Percentiles rank a stretch among this genome's conserved stretches.
phyloP scores from a whole-genome alignment of 2,797 vertebrate genomes.

The Eutrigla gurnardus region DNA sequence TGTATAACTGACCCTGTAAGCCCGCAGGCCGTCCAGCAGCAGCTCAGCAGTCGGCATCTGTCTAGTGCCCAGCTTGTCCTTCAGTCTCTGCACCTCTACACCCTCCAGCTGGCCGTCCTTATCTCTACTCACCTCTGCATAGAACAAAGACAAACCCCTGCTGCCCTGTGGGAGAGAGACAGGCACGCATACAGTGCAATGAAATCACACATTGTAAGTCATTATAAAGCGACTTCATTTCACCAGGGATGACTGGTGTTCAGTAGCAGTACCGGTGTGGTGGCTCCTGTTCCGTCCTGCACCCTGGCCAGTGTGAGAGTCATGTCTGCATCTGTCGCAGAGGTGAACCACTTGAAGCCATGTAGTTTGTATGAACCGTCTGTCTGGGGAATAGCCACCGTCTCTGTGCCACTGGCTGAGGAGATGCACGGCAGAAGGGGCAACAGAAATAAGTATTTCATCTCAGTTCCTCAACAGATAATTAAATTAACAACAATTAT shows the following conservation, averaged over 20 bases:
- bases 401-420: constrained; percentile 87
- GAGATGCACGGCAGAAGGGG: constrained; percentile 14
- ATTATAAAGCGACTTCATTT: not conserved
- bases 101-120: constrained; percentile 83
- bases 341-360: constrained; percentile 93
- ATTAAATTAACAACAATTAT: not conserved
- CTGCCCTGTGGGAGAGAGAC: constrained; percentile 77
- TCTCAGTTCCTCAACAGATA: not conserved
- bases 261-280: constrained; percentile 68
- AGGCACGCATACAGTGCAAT: not conserved
- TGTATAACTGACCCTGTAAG: constrained; percentile 79
- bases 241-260: not conserved
- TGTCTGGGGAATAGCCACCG: constrained; percentile 83
- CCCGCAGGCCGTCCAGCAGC: constrained; percentile 85
- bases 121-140: constrained; percentile 81
- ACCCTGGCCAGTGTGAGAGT: constrained; percentile 88
- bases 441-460: not conserved
- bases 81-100: constrained; percentile 89
- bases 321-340: constrained; percentile 90
- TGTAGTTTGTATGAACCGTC: constrained; percentile 86
- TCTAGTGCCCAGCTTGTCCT: constrained; percentile 90
- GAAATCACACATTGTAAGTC: not conserved
- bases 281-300: constrained; percentile 76
- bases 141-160: constrained; percentile 89
- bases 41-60: constrained; percentile 92